Conservation (phyloP, 2,797 vertebrate species). For the Sarcophilus harrisii region DNA sequence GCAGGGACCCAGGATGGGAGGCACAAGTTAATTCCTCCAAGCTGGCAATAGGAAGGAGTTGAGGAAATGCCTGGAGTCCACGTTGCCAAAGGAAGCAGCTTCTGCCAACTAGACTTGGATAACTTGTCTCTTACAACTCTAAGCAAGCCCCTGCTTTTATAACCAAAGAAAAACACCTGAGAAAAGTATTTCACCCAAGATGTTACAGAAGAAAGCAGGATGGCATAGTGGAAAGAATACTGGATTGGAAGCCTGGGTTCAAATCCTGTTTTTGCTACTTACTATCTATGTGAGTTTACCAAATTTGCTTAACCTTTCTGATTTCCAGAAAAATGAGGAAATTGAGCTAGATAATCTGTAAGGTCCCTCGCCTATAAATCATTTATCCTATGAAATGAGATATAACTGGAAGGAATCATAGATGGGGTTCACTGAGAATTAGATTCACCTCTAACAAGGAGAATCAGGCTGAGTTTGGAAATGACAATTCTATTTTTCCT, state of each 20-base stretch:
- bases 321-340: background rate
- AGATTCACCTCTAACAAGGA: constrained; percentile 68
- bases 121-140: background rate
- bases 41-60: background rate
- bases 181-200: background rate
- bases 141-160: background rate
- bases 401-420: background rate
- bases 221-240: background rate
- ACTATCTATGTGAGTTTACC: rapidly evolving
- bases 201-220: background rate
- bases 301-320: background rate
- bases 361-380: background rate
- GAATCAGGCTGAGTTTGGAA: constrained; percentile 66
- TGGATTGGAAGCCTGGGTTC: background rate
- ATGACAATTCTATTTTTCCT: constrained; percentile 72
- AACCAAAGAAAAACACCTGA: background rate
- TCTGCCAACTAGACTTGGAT: background rate
- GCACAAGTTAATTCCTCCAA: background rate
- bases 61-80: background rate
- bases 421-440: background rate
- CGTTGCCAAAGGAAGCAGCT: background rate
- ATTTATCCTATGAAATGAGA: background rate
- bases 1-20: background rate
- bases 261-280: background rate
- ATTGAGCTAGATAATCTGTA: background rate